phyloP scores from a whole-genome alignment of 2,797 vertebrate species.

The Pseudochirops corinnae region DNA sequence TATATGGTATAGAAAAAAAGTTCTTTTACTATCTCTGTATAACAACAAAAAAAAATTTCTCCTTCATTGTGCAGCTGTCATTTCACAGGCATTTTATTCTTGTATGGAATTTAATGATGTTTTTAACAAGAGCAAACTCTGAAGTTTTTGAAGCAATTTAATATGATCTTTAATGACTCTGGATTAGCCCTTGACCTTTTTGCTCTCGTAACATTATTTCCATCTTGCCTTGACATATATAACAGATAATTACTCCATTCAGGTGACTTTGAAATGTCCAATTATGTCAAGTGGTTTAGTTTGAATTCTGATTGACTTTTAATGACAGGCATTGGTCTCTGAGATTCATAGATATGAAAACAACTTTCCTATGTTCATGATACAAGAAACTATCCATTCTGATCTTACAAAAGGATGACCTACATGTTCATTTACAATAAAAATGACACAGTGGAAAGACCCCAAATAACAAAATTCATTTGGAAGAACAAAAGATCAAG shows the following conservation, averaged over 20 bases:
- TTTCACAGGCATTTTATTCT: conserved; percentile 50
- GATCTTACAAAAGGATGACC: conserved; percentile 10
- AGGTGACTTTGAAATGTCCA: conserved; percentile 80
- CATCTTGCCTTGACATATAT: conserved; percentile 79
- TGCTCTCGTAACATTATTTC: conserved; percentile 76
- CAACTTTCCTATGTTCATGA: conserved; percentile 1
- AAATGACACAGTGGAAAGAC: background rate
- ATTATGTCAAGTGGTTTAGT: conserved; percentile 76
- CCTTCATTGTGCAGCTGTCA: conserved; percentile 17
- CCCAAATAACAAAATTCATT: background rate
- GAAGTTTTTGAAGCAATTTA: conserved; percentile 78
- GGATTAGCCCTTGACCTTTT: conserved; percentile 83
- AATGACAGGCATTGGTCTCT: conserved; percentile 68
- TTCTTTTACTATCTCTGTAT: conserved; percentile 7
- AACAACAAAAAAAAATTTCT: background rate
- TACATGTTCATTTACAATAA: background rate
- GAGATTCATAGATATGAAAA: conserved; percentile 70
- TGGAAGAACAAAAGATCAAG: background rate
- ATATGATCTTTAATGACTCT: conserved; percentile 77
- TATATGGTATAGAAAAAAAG: conserved; percentile 39
- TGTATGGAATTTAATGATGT: conserved; percentile 54
- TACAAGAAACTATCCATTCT: conserved; percentile 35
- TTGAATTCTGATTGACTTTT: conserved; percentile 82
- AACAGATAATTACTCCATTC: conserved; percentile 81
- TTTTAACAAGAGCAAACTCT: conserved; percentile 59